Base-by-base conservation (phyloP, 2,888 invertebrate genomes). In the Hecatera dysodea region DNA sequence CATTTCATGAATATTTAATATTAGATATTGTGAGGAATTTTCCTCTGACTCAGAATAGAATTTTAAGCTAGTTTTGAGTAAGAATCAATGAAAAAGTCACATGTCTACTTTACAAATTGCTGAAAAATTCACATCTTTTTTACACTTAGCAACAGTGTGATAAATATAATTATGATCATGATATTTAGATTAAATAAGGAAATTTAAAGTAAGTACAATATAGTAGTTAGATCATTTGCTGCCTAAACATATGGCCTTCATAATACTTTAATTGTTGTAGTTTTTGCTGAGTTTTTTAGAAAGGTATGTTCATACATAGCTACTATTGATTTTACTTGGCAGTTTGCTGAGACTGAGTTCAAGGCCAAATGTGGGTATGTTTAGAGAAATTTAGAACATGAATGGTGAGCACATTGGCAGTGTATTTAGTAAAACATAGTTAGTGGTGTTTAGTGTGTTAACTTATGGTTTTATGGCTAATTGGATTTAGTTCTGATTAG, bases 231-330 rank as follows among this genome's bases (percentile, higher is more conserved):
- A 72, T 44, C 52, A 65, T 78, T 36, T 57, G 46, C 48, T 72
- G 56, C 60, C 56, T 61, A 81, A 59, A 63, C 19, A 67, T 59
- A 55, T 78, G 73, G 59, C 79, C 79, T 79, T 79, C 82, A 78
- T 59, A 36, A 29, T 27, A 57, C 62, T 57, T 65, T 50, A 66
- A 81, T 78, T 72, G 75, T 72, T 50, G 24, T 44, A 22, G 36
- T 78, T 79, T 78, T 78, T 79, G 73, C 22, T 48, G n/a, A 12
- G 46, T 78, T 78, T 82, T 81, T 82, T 81, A 39, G 22, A 53
- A 63, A 81, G 50, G 72, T 81, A 56, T 33, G 12, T 67, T 60
- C 60, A 44, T 82, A 56, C 59, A n/a, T n/a, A n/a, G n/a, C 48
- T 62, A 50, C 48, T 65, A 55, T 69, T 64, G 70, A 63, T 81